Evolutionary conservation across 1,140 invertebrate genomes (phyloP).

Genomic region (Ostrea denselamellosa): DNA sequence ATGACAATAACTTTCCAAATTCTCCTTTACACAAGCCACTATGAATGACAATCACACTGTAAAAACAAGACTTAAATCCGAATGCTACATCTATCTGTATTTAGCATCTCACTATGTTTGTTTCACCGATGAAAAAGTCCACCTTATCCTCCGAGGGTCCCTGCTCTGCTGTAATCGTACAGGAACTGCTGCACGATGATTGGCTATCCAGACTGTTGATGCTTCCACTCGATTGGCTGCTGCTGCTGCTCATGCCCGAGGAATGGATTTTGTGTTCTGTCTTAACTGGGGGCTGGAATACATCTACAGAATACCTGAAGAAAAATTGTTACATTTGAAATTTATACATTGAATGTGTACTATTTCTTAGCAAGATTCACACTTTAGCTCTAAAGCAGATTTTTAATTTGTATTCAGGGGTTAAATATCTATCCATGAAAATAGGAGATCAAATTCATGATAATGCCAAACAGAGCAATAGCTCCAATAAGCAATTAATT

Average conservation of each 20-base stretch:
- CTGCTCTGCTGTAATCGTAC: conserved; percentile 71
- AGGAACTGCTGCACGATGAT: conserved; percentile 72
- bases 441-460: too few species aligned
- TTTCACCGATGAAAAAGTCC: conserved; percentile 34
- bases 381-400: too few species aligned
- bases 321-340: too few species aligned
- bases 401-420: too few species aligned
- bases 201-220: conserved; percentile 74
- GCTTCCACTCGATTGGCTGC: conserved; percentile 73
- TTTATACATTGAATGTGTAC: too few species aligned
- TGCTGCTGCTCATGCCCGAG: conserved; percentile 67
- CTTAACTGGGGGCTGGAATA: conserved; percentile 77
- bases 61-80: not conserved
- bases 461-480: too few species aligned
- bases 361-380: too few species aligned
- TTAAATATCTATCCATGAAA: too few species aligned
- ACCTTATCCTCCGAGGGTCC: conserved; percentile 53
- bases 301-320: conserved; percentile 76
- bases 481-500: too few species aligned
- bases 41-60: not conserved
- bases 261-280: conserved; percentile 60
- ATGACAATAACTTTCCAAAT: too few species aligned
- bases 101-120: conserved; percentile 16
- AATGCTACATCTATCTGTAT: conserved; percentile 12
- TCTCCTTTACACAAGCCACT: too few species aligned